A percentile compares a stretch with the other conserved stretches of the same genome.
These are phyloP conservation scores for Polypedilum pembai DNA, from an alignment of 1,140 invertebrate genomes.

Conservation along the genomic window DNA sequence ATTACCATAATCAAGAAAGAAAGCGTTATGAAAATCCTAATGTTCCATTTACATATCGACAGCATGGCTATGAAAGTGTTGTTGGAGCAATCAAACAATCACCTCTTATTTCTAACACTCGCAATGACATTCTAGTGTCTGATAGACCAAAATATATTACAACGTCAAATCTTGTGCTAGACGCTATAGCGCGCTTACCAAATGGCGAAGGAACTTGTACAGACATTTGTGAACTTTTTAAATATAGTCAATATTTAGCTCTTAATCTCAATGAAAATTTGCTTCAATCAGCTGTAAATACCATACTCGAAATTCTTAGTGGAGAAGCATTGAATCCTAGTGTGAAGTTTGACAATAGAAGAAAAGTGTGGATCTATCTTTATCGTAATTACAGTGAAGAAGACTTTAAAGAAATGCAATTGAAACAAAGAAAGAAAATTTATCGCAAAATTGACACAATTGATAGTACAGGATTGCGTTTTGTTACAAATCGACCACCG, in stretches of 20 bases:
- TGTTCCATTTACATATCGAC: conserved; percentile 73
- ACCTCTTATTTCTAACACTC: conserved; percentile 46
- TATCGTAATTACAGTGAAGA: conserved; percentile 69
- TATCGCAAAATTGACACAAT: conserved; percentile 35
- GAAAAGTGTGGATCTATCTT: conserved; percentile 86
- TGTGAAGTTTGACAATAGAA: conserved; percentile 79
- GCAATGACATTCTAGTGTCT: conserved; percentile 70
- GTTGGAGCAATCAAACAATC: conserved; percentile 82
- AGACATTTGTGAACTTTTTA: conserved; percentile 57
- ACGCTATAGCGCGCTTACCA: conserved; percentile 85
- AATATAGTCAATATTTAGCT: conserved; percentile 69
- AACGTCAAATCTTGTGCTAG: conserved; percentile 80
- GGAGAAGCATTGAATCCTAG: conserved; percentile 82
- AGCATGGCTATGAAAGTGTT: conserved; percentile 79
- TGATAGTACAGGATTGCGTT: neutral
- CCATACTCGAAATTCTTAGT: conserved; percentile 79
- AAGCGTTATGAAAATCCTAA: conserved; percentile 74
- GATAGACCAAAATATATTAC: conserved; percentile 86
- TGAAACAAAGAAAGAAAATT: conserved; percentile 39
- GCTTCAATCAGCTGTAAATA: conserved; percentile 78
- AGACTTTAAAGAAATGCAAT: conserved; percentile 62
- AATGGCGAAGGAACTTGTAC: conserved; percentile 88
- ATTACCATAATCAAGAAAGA: conserved; percentile 64
- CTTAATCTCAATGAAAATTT: conserved; percentile 61
- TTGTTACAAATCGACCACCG: neutral